Evolutionary conservation across 2,797 vertebrate genomes (phyloP).

Genomic region (Microctenopoma stevenorrisi): DNA sequence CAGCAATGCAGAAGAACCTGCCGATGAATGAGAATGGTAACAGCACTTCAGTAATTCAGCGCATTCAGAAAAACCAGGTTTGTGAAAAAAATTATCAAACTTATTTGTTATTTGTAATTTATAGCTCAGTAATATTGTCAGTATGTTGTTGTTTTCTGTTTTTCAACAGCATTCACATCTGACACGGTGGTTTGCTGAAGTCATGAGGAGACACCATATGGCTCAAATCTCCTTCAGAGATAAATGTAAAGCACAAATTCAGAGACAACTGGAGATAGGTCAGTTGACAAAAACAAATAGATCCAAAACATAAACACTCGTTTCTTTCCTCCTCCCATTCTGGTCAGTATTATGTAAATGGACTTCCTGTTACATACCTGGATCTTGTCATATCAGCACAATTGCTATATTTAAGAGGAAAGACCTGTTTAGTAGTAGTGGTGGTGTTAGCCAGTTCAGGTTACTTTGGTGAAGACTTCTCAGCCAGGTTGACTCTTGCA

Average conservation of each 20-base stretch:
- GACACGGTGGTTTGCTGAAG: slow-evolving; percentile 90
- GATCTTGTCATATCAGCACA: slow-evolving; percentile 1
- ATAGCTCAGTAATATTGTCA: not conserved
- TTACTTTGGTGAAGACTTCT: not conserved
- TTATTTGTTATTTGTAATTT: not conserved
- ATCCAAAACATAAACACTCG: slow-evolving; percentile 1
- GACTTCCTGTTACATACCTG: not conserved
- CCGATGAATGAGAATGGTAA: slow-evolving; percentile 46
- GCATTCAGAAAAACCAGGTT: slow-evolving; percentile 82
- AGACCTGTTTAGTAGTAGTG: not conserved
- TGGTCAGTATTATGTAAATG: slow-evolving; percentile 5
- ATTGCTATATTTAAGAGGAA: slow-evolving; percentile 1
- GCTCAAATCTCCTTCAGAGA: slow-evolving; percentile 89
- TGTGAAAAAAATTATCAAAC: not conserved
- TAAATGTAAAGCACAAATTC: slow-evolving; percentile 90
- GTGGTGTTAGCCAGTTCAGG: not conserved
- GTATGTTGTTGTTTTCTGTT: not conserved
- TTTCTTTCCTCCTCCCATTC: not conserved
- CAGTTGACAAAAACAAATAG: slow-evolving; percentile 50
- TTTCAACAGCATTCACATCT: slow-evolving; percentile 87
- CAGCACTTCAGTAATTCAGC: slow-evolving; percentile 64
- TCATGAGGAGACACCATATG: slow-evolving; percentile 88
- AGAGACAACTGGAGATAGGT: slow-evolving; percentile 84
- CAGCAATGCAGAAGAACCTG: slow-evolving; percentile 69
- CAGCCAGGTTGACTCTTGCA: too few relatives aligned